These are phyloP conservation scores for Acrobasis consociella DNA, from an alignment of 2,888 invertebrate species.

Conservation along the genomic window DNA sequence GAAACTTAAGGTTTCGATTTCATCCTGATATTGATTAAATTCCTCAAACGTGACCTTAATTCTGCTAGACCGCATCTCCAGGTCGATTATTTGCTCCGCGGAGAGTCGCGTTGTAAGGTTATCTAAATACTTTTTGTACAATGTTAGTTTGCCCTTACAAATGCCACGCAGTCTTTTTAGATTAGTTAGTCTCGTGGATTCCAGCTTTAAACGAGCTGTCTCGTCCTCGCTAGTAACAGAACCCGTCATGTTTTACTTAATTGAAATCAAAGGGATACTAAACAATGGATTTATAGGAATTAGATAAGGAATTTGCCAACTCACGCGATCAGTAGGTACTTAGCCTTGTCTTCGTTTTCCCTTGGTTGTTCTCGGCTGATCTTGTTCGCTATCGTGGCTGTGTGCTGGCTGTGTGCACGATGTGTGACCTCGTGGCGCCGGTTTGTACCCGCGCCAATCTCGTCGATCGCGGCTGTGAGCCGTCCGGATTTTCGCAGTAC, in stretches of 20 bases:
- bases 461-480: too few relatives aligned
- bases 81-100: neutral
- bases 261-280: neutral
- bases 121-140: too few relatives aligned
- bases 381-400: too few relatives aligned
- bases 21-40: neutral
- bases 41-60: neutral
- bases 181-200: neutral
- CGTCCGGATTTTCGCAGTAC: too few relatives aligned
- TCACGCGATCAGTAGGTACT: slow-evolving; percentile 4
- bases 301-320: neutral
- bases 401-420: too few relatives aligned
- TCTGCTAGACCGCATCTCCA: neutral
- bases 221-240: neutral
- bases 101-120: neutral
- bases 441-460: too few relatives aligned
- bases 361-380: too few relatives aligned
- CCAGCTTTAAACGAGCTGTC: neutral
- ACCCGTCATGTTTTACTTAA: neutral
- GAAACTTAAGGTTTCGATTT: slow-evolving; percentile 3
- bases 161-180: neutral
- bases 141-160: neutral
- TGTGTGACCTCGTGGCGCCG: too few relatives aligned
- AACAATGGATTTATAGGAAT: neutral
- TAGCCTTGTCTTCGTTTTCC: neutral